These are phyloP conservation scores for Cephus pulcher DNA, from an alignment of 2,888 invertebrate genomes.

Conservation along the genomic window DNA sequence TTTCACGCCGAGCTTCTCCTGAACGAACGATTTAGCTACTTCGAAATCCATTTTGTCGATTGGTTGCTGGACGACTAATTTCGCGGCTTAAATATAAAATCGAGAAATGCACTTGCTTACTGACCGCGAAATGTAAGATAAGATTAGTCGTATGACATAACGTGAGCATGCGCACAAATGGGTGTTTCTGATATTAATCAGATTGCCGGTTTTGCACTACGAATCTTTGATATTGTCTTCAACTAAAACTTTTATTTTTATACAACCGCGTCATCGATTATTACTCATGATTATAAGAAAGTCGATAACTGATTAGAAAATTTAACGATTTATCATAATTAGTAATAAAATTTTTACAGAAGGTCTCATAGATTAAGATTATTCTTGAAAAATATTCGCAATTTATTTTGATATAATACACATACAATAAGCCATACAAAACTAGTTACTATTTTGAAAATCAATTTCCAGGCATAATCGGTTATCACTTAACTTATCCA, in stretches of 20 bases:
- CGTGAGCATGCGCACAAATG: background rate
- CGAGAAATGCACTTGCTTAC: background rate
- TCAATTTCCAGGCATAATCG: too few relatives aligned
- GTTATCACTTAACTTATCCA: background rate
- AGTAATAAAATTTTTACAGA: background rate
- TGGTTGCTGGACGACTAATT: background rate
- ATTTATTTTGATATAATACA: too few relatives aligned
- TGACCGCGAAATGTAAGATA: background rate
- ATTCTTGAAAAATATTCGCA: too few relatives aligned
- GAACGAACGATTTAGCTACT: constrained; percentile 14
- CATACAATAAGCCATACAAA: too few relatives aligned
- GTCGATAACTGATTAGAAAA: background rate
- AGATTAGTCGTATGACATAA: background rate
- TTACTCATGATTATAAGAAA: background rate
- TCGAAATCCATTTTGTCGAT: constrained; percentile 13
- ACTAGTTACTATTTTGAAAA: too few relatives aligned
- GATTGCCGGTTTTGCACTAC: background rate
- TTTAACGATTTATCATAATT: background rate
- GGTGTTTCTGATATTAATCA: background rate
- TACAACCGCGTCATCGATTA: background rate
- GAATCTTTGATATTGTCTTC: background rate
- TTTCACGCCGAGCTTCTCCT: constrained; percentile 10
- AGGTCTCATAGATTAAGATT: background rate
- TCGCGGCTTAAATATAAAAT: background rate
- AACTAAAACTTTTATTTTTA: background rate